A percentile compares a stretch with the other conserved stretches of the same genome.
Conservation (phyloP, 2,888 invertebrate genomes). For the Ceriagrion tenellum region DNA sequence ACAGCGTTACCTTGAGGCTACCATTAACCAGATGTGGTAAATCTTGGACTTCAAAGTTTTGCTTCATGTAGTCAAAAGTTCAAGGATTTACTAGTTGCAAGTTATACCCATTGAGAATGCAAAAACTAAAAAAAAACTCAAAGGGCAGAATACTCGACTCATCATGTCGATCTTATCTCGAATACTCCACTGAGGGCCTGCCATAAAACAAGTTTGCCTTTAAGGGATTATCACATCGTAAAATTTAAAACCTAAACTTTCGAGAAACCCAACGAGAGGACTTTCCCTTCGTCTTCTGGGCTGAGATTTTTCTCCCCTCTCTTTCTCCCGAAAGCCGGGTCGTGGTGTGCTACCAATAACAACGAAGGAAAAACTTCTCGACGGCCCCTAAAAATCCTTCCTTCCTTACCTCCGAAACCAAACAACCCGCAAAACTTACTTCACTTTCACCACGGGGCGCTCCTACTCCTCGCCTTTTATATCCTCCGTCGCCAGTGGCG, state of each 20-base stretch:
- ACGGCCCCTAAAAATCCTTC: not conserved
- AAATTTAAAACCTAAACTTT: not conserved
- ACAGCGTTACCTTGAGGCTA: no score
- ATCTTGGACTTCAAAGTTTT: no score
- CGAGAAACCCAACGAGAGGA: not conserved
- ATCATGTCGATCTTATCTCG: not conserved
- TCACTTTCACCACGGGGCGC: not conserved
- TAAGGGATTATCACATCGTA: not conserved
- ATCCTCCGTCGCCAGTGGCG: not conserved
- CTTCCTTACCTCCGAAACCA: constrained; percentile 4
- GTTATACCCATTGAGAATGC: no score
- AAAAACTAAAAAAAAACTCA: no score
- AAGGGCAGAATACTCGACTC: no score
- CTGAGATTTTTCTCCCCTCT: not conserved
- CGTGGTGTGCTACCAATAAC: not conserved
- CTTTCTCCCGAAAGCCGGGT: not conserved
- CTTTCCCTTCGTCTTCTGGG: not conserved
- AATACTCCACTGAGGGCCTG: not conserved
- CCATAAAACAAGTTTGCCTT: not conserved
- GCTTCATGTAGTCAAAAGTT: no score
- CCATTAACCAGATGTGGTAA: no score
- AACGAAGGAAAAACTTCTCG: not conserved
- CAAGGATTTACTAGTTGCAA: no score
- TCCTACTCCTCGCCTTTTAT: not conserved
- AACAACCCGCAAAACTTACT: not conserved